phyloP scores from a whole-genome alignment of 1,140 invertebrate species.

The Drosophila sucinea region DNA sequence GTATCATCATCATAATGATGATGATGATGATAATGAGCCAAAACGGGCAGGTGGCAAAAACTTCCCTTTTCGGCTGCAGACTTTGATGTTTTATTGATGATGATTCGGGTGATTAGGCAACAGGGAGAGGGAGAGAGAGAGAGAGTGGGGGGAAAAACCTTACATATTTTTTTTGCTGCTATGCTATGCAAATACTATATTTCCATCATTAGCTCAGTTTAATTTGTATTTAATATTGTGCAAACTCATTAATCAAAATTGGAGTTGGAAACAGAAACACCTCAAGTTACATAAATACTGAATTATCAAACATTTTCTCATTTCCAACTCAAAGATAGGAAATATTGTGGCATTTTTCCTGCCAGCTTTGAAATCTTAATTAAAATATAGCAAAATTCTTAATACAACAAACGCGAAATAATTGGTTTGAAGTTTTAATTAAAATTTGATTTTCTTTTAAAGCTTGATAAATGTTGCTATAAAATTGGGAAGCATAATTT shows the following conservation, averaged over 20 bases:
- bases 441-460: too few relatives aligned
- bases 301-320: neutral
- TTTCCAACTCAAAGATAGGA: neutral
- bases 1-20: neutral
- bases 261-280: neutral
- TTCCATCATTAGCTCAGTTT: slow-evolving; percentile 43
- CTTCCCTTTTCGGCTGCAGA: slow-evolving; percentile 25
- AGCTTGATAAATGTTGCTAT: too few relatives aligned
- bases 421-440: too few relatives aligned
- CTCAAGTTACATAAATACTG: slow-evolving; percentile 2
- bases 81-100: slow-evolving; percentile 78
- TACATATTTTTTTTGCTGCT: slow-evolving; percentile 5
- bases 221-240: slow-evolving; percentile 64
- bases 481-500: too few relatives aligned
- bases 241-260: slow-evolving; percentile 23
- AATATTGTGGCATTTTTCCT: neutral
- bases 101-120: slow-evolving; percentile 68
- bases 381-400: neutral
- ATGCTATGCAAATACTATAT: slow-evolving; percentile 49
- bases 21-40: slow-evolving; percentile 52
- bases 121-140: neutral
- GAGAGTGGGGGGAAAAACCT: neutral
- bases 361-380: neutral
- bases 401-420: too few relatives aligned
- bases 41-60: slow-evolving; percentile 54